These are phyloP conservation scores for Helicoverpa assulta DNA, from an alignment of 2,888 invertebrate genomes.

Conservation along the genomic window DNA sequence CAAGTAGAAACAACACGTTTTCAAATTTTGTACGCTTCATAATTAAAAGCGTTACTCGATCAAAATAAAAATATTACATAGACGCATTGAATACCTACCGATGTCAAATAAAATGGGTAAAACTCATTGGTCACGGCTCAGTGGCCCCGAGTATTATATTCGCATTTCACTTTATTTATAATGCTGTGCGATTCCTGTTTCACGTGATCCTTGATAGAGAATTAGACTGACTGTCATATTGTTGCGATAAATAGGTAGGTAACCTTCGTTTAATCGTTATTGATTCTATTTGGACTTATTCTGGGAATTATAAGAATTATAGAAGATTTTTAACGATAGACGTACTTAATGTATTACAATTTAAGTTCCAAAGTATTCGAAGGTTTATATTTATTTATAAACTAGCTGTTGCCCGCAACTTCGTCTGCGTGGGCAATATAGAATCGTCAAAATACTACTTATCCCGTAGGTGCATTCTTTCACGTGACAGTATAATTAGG, in stretches of 20 bases:
- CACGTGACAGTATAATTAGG: no score
- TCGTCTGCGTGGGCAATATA: no score
- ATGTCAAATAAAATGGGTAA: slow-evolving; percentile 55
- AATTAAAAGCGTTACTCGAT: slow-evolving; percentile 58
- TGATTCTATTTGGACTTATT: no score
- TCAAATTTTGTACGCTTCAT: slow-evolving; percentile 45
- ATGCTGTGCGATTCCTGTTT: slow-evolving; percentile 5
- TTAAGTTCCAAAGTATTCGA: not conserved
- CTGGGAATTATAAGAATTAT: no score
- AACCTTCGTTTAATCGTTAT: no score
- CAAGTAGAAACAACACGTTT: slow-evolving; percentile 38
- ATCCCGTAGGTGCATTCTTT: no score
- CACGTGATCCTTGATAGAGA: not conserved
- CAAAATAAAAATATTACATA: slow-evolving; percentile 38
- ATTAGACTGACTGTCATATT: not conserved
- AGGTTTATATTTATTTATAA: not conserved
- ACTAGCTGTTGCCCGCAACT: no score
- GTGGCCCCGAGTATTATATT: slow-evolving; percentile 25
- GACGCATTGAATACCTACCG: slow-evolving; percentile 45
- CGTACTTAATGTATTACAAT: no score
- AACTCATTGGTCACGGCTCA: slow-evolving; percentile 36
- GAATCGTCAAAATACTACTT: no score
- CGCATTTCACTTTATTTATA: slow-evolving; percentile 22
- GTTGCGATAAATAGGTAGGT: no score
- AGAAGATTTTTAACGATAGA: no score